Evolutionary conservation across 2,888 invertebrate species (phyloP), one percentile per base, ranked within the genome.

Genomic region (Tortricodes alternella): DNA sequence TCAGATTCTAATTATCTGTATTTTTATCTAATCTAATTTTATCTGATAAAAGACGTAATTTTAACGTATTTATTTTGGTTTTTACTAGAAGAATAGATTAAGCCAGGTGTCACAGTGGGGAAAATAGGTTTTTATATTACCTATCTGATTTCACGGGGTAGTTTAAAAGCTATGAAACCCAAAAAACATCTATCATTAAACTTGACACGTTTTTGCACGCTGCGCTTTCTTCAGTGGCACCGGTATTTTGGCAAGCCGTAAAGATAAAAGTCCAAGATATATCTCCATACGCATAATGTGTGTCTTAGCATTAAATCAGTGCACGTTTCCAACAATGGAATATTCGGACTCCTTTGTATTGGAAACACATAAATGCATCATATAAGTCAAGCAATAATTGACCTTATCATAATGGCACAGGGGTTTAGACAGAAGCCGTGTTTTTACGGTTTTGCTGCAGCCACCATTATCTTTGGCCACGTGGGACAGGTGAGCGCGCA

Each of bases 401-500:
- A n/a, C n/a, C n/a, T n/a, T n/a, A n/a, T n/a, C n/a, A n/a, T n/a
- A n/a, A n/a, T n/a, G n/a, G n/a, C n/a, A n/a, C n/a, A n/a, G n/a
- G n/a, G n/a, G n/a, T n/a, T n/a, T n/a, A n/a, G n/a, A n/a, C n/a
- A n/a, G n/a, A n/a, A n/a, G n/a, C n/a, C n/a, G n/a, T n/a, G n/a
- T n/a, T n/a, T n/a, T n/a, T n/a, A n/a, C n/a, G n/a, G n/a, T n/a
- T n/a, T n/a, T n/a, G n/a, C n/a, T n/a, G n/a, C n/a, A 62, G 65
- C 62, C 62, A 65, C 74, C 67, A 81, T 85, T 86, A 81, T 85
- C 76, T 80, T 78, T 77, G 73, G 77, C 80, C 90, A 89, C 88
- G 89, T 89, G 89, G 83, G 88, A 66, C 89, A 89, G 89, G 89
- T 89, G 89, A 71, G 59, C 41, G 76, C 76, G 88, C 89, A 89